Evolutionary conservation across 2,888 invertebrate species (phyloP), one percentile per base, ranked within the genome.

Genomic region (Anthophora plumipes): DNA sequence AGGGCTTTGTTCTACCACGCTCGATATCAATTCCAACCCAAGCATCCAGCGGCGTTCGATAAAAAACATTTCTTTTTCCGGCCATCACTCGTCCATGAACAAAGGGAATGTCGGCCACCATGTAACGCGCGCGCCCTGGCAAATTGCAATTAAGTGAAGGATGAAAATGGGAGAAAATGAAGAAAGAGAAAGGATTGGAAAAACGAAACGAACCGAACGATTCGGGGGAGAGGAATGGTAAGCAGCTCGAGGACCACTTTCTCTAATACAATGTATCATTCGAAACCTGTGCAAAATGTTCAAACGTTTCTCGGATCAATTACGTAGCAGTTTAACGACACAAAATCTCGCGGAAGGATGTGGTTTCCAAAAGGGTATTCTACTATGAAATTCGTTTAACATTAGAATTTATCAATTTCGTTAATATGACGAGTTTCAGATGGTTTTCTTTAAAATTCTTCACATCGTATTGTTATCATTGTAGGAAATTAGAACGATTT

Each of bases 1-100:
- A 72, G 50, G 60, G 64, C 67, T 82, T 82, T 73, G 76, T 76
- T 64, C 48, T 60, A n/a, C 46, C 52, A 43, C 52, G 50, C 20
- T 25, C 39, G 71, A 20, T 22, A 80, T 80, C 80, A 59, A 76
- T 76, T 61, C 25, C 22, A 59, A 59, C 11, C 60, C n/a, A 39
- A 55, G 48, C 31, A 48, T 31, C n/a, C 43, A n/a, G 50, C 43
- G n/a, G 54, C 41, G 25, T 61, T 5, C 43, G 69, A 63, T 68
- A 69, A 57, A 37, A 52, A n/a, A 8, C 7, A 7, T 7, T 8
- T 48, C 17, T n/a, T n/a, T 43, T 43, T 11, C 41, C 12, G 2
- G 3, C 11, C 9, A 43, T 11, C 7, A 1, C 1, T 17, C 17
- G 6, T 11, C n/a, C 22, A 22, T 31, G 52, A 25, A 46, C 60